Evolutionary conservation across 2,888 invertebrate genomes (phyloP), one percentile per base, ranked within the genome.

Genomic region (Volucella inanis): DNA sequence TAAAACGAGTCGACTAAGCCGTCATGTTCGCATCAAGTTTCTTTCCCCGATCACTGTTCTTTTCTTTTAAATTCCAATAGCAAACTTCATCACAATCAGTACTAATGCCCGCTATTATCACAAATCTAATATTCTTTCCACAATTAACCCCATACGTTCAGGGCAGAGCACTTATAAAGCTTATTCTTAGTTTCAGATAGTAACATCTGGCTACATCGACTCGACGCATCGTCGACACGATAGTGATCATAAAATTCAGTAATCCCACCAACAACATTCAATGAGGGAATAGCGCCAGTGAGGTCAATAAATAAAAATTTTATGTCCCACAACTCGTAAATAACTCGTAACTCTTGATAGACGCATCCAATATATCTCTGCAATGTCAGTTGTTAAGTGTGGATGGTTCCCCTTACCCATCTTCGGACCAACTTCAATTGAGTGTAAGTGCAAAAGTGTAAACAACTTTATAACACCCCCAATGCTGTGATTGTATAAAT

Each of bases 391-490:
- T 70, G 70, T 70, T 70, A 62, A 70, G 59, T 50, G 31, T 31
- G 31, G 31, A 38, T 65, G 39, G 39, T 52, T 15, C 38, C 14
- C 3, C 22, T 38, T 6, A 11, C 12, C 22, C 45, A 39, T 54
- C 41, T 41, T 31, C 43, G 12, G 22, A 11, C 10, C 2, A 14
- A 8, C 11, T 9, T 14, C 39, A 10, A 50, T 22, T 43, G 54
- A 61, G 2, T 54, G 59, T 41, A 72, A 72, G 54, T 62, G 14
- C 49, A 61, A n/a, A 49, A 70, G 67, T 84, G 80, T 80, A 80
- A 84, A 84, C 84, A 84, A 84, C 84, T 80, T 84, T 80, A 84
- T 84, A 75, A 75, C 83, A 59, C 59, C 61, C 41, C 8, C 74
- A 22, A 39, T 31, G 31, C 57, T 55, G 67, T 67, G 71, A 38